Evolutionary conservation across 2,113 vertebrate genomes (phyloP).

Genomic region (Oryzias celebensis): DNA sequence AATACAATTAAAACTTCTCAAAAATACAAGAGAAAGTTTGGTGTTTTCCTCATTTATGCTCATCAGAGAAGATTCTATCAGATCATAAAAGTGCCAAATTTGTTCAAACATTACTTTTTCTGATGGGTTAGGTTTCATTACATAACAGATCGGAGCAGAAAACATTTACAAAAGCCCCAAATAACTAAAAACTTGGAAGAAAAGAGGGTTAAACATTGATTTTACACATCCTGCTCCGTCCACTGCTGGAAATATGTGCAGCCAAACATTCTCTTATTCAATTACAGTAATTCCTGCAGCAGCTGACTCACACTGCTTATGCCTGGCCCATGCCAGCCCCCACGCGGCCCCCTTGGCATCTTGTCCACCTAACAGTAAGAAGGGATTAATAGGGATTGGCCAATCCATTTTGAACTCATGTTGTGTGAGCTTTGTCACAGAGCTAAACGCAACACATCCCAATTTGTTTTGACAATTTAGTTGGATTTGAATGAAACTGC

Average conservation of each 20-base stretch:
- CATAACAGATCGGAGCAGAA: too few species aligned
- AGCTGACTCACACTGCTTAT: slow-evolving; percentile 55
- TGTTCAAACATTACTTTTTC: too few species aligned
- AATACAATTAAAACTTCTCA: too few species aligned
- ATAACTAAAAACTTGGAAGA: neutral
- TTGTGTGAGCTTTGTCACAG: slow-evolving; percentile 57
- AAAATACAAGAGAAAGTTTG: too few species aligned
- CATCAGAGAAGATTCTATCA: too few species aligned
- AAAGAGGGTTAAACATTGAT: neutral
- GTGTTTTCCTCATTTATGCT: too few species aligned
- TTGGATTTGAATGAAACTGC: too few species aligned
- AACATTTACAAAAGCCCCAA: neutral
- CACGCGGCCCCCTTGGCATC: slow-evolving; percentile 55
- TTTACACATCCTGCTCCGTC: neutral
- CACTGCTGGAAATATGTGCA: slow-evolving; percentile 5
- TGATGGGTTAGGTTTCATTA: too few species aligned
- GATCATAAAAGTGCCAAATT: too few species aligned
- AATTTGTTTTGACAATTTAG: slow-evolving; percentile 30
- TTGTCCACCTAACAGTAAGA: slow-evolving; percentile 57
- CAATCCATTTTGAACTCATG: slow-evolving; percentile 59
- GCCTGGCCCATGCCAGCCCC: slow-evolving; percentile 39
- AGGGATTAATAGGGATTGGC: slow-evolving; percentile 73
- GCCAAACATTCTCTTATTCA: slow-evolving; percentile 50
- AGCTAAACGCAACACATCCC: slow-evolving; percentile 41
- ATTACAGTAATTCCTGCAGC: slow-evolving; percentile 61